Base-by-base conservation (phyloP, 1,140 invertebrate genomes). In the Ephestia elutella region DNA sequence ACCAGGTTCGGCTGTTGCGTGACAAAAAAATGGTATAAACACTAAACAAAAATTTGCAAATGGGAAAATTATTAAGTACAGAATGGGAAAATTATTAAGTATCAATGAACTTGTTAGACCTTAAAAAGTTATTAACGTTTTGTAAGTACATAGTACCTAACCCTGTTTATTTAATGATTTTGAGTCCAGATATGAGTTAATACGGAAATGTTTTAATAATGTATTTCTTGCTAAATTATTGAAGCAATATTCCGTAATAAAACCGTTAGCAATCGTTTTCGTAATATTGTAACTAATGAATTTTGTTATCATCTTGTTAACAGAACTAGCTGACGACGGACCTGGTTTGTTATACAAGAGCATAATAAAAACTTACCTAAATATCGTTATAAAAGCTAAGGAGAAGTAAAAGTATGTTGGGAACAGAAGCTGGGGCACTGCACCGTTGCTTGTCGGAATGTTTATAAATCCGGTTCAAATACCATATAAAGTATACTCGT, bases 391-490 rank as follows among this genome's bases (percentile, higher is more conserved):
- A 32, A 32, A 32, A 32, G 30, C 30, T 32, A 28, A 28, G 25
- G 30, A 44, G 38, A 44, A 44, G 38, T 44, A 44, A 44, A 44
- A 44, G 38, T 35, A 11, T 51, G 44, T 50, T 20, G 21, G 62
- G 62, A 60, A 58, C 32, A 30, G 20, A 56, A 57, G 62, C 62
- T 59, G 57, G 54, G 63, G 59, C 54, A 59, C 25, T 60, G 69
- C 65, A 71, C 66, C 69, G 69, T 63, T 71, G 69, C 44, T 62
- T 64, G 59, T 50, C 44, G 61, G 62, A 71, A 65, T 67, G 65
- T 61, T 61, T 28, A 32, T 58, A 59, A 59, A 68, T 71, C 69
- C 69, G 69, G 69, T 71, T 71, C 62, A 64, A 56, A 58, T 57
- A 32, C 62, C 57, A 57, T 53, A 53, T 53, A 53, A 50, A 53